Base-by-base conservation (phyloP, 2,888 invertebrate genomes). In the Parasteatoda lunata region DNA sequence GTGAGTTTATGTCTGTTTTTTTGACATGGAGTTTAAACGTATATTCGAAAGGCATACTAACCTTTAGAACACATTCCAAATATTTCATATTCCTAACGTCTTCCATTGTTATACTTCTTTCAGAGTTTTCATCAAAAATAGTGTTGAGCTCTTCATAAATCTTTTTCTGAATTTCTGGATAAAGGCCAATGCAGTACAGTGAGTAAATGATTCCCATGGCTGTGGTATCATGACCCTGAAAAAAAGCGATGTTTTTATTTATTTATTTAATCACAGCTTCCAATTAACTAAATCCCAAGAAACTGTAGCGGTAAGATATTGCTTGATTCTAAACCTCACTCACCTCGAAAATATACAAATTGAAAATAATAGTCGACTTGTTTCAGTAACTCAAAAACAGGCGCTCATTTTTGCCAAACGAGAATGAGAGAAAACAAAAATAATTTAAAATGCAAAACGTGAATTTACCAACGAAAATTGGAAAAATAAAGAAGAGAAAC, bases 201-300 rank as follows among this genome's bases (percentile, higher is more conserved):
- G 88, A 68, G 13, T 77, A 89, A n/a, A 71, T 83, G 4, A 85
- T 59, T 8, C 82, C 85, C 48, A 82, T 80, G 11, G 89, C 85
- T 15, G 85, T 78, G 3, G 89, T 89, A 15, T 89, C 89, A 13
- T 89, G 88, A 0, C 89, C 89, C 85, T 85, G 45, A 3, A 68
- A 68, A 4, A 68, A 9, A 68, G n/a, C 59, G 5, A 54, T 8
- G n/a, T 4, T 48, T 45, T 3, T 5, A 7, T 5, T 30, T 5
- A 7, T 5, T 30, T 1, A 5, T 30, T 45, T 69, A 1, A 69
- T 6, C 11, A 11, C 11, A 59, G 9, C 13, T 59, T 11, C 13
- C 59, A 11, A 2, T 13, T 11, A 59, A 9, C 1, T 59, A 11
- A 59, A 59, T 59, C 30, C 30, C 30, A 30, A 30, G 30, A 30